phyloP scores from a whole-genome alignment of 2,113 vertebrate genomes.

The Panthera tigris region DNA sequence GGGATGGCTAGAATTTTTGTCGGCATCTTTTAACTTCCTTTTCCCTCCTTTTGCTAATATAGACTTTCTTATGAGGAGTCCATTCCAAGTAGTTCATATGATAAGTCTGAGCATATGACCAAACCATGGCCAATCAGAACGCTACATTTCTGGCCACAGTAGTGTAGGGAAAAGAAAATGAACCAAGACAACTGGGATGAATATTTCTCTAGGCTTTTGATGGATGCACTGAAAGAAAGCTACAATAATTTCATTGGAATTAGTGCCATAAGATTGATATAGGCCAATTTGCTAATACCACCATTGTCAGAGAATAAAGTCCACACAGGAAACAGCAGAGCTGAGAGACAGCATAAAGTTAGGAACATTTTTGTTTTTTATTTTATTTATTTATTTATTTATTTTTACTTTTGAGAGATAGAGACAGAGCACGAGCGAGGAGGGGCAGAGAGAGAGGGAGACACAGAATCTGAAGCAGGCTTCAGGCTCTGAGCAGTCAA shows the following conservation, averaged over 20 bases:
- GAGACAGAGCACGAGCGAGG: too few species aligned
- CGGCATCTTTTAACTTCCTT: neutral
- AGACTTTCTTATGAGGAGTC: neutral
- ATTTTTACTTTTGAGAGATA: too few species aligned
- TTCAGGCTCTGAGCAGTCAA: too few species aligned
- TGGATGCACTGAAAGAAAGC: neutral
- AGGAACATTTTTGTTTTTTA: neutral
- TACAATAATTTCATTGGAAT: neutral
- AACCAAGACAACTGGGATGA: neutral
- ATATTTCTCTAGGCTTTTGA: neutral
- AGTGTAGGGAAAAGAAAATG: neutral
- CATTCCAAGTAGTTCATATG: neutral
- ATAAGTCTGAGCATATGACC: neutral
- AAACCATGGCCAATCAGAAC: neutral
- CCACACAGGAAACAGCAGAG: neutral
- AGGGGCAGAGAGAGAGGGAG: too few species aligned
- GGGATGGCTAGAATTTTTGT: neutral
- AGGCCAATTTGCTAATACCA: neutral
- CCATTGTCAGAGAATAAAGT: neutral
- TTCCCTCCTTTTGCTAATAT: neutral
- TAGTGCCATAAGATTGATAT: neutral
- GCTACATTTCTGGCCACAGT: neutral
- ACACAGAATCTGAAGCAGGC: too few species aligned
- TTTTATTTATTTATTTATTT: too few species aligned
- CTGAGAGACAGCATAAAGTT: neutral